phyloP scores from a whole-genome alignment of 2,797 vertebrate species.

The Esox lucius region DNA sequence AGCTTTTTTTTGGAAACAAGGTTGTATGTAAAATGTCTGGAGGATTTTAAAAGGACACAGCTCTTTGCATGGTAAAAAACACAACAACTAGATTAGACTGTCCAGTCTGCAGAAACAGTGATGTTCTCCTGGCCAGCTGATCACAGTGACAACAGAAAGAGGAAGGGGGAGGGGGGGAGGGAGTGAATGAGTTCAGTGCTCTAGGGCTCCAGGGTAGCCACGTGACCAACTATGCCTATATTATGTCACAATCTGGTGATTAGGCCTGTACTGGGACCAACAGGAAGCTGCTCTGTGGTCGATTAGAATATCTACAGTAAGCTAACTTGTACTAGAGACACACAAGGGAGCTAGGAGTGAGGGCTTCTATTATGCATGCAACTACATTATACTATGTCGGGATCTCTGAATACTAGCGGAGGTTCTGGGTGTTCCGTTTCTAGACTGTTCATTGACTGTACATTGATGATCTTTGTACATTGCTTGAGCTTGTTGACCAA shows the following conservation, averaged over 20 bases:
- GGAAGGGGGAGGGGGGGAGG: conserved; percentile 16
- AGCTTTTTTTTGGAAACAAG: too few relatives aligned
- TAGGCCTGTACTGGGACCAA: conserved; percentile 35
- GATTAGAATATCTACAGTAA: not conserved
- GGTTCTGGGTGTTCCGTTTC: not conserved
- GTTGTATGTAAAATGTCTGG: not conserved
- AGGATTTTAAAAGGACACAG: not conserved
- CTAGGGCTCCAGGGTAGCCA: conserved; percentile 32
- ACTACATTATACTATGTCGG: not conserved
- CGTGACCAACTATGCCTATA: conserved; percentile 36
- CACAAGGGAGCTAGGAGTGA: not conserved
- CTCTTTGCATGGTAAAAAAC: not conserved
- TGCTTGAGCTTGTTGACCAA: not conserved
- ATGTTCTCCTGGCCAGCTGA: conserved; percentile 19
- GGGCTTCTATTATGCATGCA: not conserved
- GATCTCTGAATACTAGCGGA: not conserved
- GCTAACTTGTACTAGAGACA: not conserved
- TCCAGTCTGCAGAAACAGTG: not conserved
- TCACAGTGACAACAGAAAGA: conserved; percentile 50
- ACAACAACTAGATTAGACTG: not conserved
- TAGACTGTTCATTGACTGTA: not conserved
- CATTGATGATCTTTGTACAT: not conserved
- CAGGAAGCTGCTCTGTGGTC: conserved; percentile 50
- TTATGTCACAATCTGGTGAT: conserved; percentile 51
- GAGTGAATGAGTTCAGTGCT: conserved; percentile 6